Conservation (phyloP, 2,888 invertebrate genomes). For the Mactromeris polynyma region DNA sequence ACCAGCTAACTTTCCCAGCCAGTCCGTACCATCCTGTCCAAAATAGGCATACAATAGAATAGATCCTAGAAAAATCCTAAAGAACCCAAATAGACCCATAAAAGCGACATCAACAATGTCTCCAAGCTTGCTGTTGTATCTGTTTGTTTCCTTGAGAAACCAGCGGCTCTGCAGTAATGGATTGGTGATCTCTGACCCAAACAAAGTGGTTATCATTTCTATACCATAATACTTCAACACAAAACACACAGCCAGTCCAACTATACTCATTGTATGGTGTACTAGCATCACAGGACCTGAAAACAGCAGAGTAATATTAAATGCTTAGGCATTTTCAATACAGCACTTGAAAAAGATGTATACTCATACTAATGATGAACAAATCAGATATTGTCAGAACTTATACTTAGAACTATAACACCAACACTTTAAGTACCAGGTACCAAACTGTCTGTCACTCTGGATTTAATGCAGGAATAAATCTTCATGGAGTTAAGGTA, state of each 20-base stretch:
- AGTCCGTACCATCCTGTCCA: constrained; percentile 79
- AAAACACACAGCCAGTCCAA: constrained; percentile 79
- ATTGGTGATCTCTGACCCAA: constrained; percentile 86
- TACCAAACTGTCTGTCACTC: too few species aligned
- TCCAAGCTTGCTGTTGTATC: constrained; percentile 75
- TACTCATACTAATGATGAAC: too few species aligned
- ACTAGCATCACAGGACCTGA: constrained; percentile 85
- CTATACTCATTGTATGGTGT: constrained; percentile 85
- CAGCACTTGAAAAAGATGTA: too few species aligned
- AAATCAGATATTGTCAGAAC: too few species aligned
- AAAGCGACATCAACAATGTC: constrained; percentile 84
- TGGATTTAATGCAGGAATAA: too few species aligned
- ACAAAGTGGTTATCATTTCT: constrained; percentile 85
- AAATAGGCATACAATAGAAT: constrained; percentile 81
- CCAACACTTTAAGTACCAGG: too few species aligned
- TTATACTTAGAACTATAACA: too few species aligned
- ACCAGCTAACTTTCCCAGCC: constrained; percentile 81
- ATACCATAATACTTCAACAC: constrained; percentile 82
- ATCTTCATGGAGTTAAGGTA: too few species aligned
- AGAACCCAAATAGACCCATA: constrained; percentile 83
- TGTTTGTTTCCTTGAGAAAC: constrained; percentile 82
- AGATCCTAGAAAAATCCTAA: constrained; percentile 83
- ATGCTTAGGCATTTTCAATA: background rate
- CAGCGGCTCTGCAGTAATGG: constrained; percentile 86
- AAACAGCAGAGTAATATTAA: constrained; percentile 36